Conservation (phyloP, 1,140 invertebrate genomes). For the Medauroidea extradentata region DNA sequence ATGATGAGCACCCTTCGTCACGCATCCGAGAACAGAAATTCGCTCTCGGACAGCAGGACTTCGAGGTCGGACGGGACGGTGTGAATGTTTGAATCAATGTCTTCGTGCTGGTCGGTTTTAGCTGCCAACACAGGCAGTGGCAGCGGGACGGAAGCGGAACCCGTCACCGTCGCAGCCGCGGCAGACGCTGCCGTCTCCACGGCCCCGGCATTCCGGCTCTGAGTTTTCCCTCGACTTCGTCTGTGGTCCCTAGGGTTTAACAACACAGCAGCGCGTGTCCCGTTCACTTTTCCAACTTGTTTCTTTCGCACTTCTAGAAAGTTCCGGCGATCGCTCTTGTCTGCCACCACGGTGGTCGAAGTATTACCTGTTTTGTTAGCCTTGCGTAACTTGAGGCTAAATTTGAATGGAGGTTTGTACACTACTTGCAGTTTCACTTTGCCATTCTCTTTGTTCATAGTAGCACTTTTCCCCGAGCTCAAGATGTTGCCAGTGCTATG, state of each 20-base stretch:
- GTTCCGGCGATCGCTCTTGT: slow-evolving; percentile 25
- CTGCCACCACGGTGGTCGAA: not conserved
- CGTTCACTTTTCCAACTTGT: slow-evolving; percentile 17
- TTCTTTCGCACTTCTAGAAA: slow-evolving; percentile 31
- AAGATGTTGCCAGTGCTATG: slow-evolving; percentile 38
- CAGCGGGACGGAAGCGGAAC: not conserved
- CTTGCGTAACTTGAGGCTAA: slow-evolving; percentile 67
- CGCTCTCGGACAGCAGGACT: slow-evolving; percentile 56
- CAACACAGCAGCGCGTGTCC: slow-evolving; percentile 32
- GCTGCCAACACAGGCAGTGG: not conserved
- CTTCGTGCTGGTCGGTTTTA: not conserved
- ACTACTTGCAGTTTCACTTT: slow-evolving; percentile 73
- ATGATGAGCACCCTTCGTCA: slow-evolving; percentile 32
- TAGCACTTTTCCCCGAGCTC: slow-evolving; percentile 45
- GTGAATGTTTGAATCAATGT: slow-evolving; percentile 52
- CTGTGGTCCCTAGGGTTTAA: slow-evolving; percentile 13
- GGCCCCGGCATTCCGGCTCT: not conserved
- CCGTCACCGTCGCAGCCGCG: no score
- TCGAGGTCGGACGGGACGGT: slow-evolving; percentile 60
- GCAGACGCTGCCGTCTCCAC: not conserved
- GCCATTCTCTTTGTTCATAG: slow-evolving; percentile 25
- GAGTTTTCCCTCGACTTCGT: slow-evolving; percentile 3
- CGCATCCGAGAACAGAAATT: slow-evolving; percentile 54
- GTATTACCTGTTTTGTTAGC: slow-evolving; percentile 5
- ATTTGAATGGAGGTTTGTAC: slow-evolving; percentile 80